phyloP scores from a whole-genome alignment of 2,888 invertebrate genomes.

The Endomychus coccineus region DNA sequence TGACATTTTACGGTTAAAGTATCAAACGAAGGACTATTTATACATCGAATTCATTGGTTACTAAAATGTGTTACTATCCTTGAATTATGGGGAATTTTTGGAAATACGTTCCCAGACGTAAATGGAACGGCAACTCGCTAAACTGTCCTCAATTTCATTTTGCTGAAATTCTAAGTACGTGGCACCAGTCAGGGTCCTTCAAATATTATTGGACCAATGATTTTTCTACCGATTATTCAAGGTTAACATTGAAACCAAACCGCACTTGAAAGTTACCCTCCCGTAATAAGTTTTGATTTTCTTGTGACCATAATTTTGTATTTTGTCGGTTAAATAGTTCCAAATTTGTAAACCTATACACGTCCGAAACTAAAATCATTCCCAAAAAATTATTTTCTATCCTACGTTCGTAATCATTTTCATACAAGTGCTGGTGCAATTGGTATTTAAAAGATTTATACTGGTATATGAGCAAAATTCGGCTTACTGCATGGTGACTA shows the following conservation, averaged over 20 bases:
- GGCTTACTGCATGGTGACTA: background rate
- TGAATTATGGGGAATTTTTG: no score
- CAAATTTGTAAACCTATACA: slow-evolving; percentile 3
- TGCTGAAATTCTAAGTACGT: no score
- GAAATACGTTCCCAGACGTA: no score
- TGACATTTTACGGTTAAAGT: no score
- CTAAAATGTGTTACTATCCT: no score
- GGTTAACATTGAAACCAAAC: slow-evolving; percentile 8
- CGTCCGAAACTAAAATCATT: slow-evolving; percentile 3
- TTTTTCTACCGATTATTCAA: slow-evolving; percentile 3
- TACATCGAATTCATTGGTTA: no score
- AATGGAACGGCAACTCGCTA: no score
- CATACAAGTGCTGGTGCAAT: slow-evolving; percentile 6
- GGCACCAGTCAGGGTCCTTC: slow-evolving; percentile 6
- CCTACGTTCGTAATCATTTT: slow-evolving; percentile 2
- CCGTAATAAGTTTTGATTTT: background rate
- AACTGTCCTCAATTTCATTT: no score
- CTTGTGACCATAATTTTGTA: slow-evolving; percentile 5
- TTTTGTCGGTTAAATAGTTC: slow-evolving; percentile 6
- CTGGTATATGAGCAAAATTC: background rate
- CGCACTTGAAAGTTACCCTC: slow-evolving; percentile 4
- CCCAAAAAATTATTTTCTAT: slow-evolving; percentile 4
- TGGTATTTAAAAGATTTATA: slow-evolving; percentile 9
- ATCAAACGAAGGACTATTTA: no score
- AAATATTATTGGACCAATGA: slow-evolving; percentile 11